Conservation (phyloP, 2,888 invertebrate species). For the Elgonia sp. region DNA sequence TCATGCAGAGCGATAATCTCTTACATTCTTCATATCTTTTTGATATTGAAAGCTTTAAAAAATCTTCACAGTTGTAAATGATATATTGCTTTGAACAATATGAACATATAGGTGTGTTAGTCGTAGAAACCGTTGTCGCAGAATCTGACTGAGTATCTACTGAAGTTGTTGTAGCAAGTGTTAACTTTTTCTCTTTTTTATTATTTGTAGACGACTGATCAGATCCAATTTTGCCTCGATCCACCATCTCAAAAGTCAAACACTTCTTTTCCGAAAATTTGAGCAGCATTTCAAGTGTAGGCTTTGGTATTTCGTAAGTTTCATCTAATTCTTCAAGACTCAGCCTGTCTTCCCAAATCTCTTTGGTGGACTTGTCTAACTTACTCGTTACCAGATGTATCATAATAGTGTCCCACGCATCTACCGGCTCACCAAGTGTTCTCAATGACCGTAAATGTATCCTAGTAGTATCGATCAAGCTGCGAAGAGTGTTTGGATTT, state of each 20-base stretch:
- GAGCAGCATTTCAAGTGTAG: not conserved
- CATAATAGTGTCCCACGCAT: not conserved
- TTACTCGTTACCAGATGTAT: not conserved
- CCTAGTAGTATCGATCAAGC: not conserved
- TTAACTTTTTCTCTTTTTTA: not conserved
- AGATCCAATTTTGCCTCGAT: not conserved
- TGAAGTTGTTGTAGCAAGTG: not conserved
- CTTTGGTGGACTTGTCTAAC: not conserved
- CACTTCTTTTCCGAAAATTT: not conserved
- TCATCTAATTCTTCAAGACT: not conserved
- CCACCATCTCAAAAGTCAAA: not conserved
- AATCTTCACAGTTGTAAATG: conserved; percentile 10
- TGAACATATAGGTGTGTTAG: not conserved
- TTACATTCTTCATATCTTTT: not conserved
- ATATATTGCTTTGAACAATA: conserved; percentile 17
- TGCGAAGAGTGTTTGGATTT: not conserved
- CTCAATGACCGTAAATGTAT: not conserved
- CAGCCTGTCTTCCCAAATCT: not conserved
- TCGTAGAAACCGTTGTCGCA: not conserved
- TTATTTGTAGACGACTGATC: not conserved
- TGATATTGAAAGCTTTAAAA: not conserved
- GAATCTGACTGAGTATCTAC: no score
- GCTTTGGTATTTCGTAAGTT: no score
- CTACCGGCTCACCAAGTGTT: conserved; percentile 8
- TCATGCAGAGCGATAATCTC: conserved; percentile 1